Percentiles rank a stretch among this genome's conserved stretches.
phyloP scores from a whole-genome alignment of 1,140 invertebrate genomes.

The Lucilia cuprina region DNA sequence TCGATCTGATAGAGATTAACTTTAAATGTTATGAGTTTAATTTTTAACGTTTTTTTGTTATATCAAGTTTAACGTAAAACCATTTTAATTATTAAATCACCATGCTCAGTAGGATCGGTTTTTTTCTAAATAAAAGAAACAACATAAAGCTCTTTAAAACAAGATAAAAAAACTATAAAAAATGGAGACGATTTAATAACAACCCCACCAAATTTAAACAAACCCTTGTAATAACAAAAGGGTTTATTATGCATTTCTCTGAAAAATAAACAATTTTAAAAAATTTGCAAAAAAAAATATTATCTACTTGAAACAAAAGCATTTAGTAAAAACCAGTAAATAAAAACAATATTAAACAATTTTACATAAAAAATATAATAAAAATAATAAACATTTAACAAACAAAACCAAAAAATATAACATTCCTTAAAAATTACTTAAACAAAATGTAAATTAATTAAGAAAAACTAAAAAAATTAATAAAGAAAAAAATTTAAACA shows the following conservation, averaged over 20 bases:
- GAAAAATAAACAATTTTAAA: background rate
- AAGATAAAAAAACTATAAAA: background rate
- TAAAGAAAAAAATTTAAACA: background rate
- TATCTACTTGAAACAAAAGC: conserved; percentile 16
- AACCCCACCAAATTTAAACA: background rate
- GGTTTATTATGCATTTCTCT: conserved; percentile 29
- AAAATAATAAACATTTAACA: background rate
- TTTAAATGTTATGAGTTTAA: no score
- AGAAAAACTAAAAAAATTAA: background rate
- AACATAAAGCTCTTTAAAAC: background rate
- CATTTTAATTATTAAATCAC: no score
- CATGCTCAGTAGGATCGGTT: no score
- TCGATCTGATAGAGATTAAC: no score
- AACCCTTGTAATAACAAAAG: background rate
- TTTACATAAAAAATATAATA: background rate
- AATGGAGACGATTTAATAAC: background rate
- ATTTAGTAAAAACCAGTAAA: conserved; percentile 21
- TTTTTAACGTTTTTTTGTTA: no score
- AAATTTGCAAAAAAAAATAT: background rate
- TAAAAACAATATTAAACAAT: background rate
- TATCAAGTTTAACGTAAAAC: no score
- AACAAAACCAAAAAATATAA: background rate
- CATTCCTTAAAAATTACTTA: conserved; percentile 13
- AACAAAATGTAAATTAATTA: background rate
- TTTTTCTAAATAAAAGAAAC: no score